phyloP scores from a whole-genome alignment of 2,113 vertebrate species.

The Mormyrus lacerda region DNA sequence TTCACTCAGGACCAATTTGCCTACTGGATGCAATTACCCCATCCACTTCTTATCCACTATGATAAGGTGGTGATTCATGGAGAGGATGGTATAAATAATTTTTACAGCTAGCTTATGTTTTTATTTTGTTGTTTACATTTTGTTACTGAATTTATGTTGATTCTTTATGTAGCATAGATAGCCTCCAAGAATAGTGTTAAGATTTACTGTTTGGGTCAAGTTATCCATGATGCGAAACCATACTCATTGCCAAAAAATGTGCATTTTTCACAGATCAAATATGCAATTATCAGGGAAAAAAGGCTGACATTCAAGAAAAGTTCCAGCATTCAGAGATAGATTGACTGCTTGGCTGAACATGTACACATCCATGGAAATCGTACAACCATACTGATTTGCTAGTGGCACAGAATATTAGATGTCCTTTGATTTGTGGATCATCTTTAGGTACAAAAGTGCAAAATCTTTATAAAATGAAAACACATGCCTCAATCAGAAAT shows the following conservation, averaged over 20 bases:
- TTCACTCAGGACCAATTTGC: background rate
- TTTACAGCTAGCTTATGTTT: background rate
- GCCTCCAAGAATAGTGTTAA: background rate
- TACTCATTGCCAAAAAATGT: constrained; percentile 41
- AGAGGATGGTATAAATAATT: background rate
- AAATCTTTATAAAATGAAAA: background rate
- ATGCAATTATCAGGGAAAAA: constrained; percentile 31
- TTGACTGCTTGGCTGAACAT: constrained; percentile 39
- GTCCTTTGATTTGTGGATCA: background rate
- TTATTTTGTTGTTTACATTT: background rate
- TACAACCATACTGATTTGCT: constrained; percentile 33
- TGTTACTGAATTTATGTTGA: background rate
- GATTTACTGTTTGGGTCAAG: constrained; percentile 18
- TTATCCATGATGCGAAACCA: constrained; percentile 28
- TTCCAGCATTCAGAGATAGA: constrained; percentile 36
- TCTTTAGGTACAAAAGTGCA: background rate
- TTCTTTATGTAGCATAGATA: background rate
- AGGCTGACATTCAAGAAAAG: constrained; percentile 34
- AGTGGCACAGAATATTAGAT: constrained; percentile 23
- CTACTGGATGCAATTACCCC: background rate
- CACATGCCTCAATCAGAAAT: background rate
- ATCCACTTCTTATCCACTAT: too few relatives aligned
- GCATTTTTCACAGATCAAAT: constrained; percentile 32
- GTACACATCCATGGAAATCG: constrained; percentile 17
- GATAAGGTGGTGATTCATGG: background rate